Evolutionary conservation across 2,797 vertebrate genomes (phyloP).

Genomic region (Falco berigora): DNA sequence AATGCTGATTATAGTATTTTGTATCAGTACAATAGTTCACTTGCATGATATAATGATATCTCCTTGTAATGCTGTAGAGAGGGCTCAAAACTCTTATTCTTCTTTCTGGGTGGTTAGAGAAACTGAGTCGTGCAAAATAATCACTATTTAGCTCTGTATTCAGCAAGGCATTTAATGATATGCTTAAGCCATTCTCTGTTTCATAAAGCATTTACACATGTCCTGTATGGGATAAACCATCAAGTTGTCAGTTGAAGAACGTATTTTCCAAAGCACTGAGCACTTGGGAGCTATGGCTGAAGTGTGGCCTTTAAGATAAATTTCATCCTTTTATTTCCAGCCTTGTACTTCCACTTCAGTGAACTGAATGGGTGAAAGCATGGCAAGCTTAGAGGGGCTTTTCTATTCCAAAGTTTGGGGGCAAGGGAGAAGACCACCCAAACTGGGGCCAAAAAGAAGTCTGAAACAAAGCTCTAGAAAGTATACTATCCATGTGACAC

Average conservation of each 20-base stretch:
- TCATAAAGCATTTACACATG: background rate
- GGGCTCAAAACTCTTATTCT: background rate
- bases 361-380: background rate
- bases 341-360: background rate
- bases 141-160: background rate
- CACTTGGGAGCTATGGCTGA: background rate
- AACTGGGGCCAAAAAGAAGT: background rate
- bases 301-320: background rate
- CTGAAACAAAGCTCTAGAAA: background rate
- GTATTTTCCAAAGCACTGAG: background rate
- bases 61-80: background rate
- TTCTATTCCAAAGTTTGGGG: background rate
- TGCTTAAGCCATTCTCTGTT: background rate
- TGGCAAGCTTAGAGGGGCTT: background rate
- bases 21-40: background rate
- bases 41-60: background rate
- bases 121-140: slow-evolving; percentile 24
- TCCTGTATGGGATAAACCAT: background rate
- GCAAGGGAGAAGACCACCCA: background rate
- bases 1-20: background rate
- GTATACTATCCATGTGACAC: background rate
- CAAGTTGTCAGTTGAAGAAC: background rate
- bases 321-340: background rate
- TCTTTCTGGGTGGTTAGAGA: background rate
- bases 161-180: background rate